Evolutionary conservation across 92 coral and sea anemone genomes (phyloP), one percentile per base, ranked within the genome.

Genomic region (Zoanthus sansibaricus): DNA sequence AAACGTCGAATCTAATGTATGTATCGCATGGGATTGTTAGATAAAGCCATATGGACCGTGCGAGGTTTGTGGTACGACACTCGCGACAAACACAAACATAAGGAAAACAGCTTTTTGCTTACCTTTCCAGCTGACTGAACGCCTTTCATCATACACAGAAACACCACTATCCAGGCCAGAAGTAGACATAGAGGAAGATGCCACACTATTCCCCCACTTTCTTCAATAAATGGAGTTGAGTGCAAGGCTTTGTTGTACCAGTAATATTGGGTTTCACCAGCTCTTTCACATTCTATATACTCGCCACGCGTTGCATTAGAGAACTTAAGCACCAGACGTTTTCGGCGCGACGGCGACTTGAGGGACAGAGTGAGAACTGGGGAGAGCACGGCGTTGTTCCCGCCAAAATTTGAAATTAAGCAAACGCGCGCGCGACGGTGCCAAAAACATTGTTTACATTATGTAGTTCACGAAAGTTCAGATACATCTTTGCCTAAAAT

Each of bases 61-160:
- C 1, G 42, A 37, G 42, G 1, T 37, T 37, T 37, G 42, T 37
- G 42, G 42, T 2, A 37, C 42, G 42, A 37, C 42, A 37, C 2
- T 37, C 42, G 4, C 2, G 42, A 37, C 42, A 37, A 37, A 37
- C 4, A 37, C 42, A 4, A 37, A 2, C 1, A 37, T 37, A 37
- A 37, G 7, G 11, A 6, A 48, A 75, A 10, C 67, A 21, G 9
- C 17, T 11, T 2, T 21, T 21, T 25, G 16, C 84, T 32, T 80
- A 96, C 98, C 96, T 96, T 96, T 73, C 98, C 98, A 32, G 98
- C 98, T 67, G 98, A 95, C 66, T 95, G 98, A 15, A 96, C 93
- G 6, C 98, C 98, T 55, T 87, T 92, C 98, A 94, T 96, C 97
- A 96, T 94, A 47, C 98, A 95, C 48, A 93, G 76, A 91, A 92